These are phyloP conservation scores for Syngnathus scovelli DNA, from an alignment of 2,113 vertebrate genomes.

Conservation along the genomic window DNA sequence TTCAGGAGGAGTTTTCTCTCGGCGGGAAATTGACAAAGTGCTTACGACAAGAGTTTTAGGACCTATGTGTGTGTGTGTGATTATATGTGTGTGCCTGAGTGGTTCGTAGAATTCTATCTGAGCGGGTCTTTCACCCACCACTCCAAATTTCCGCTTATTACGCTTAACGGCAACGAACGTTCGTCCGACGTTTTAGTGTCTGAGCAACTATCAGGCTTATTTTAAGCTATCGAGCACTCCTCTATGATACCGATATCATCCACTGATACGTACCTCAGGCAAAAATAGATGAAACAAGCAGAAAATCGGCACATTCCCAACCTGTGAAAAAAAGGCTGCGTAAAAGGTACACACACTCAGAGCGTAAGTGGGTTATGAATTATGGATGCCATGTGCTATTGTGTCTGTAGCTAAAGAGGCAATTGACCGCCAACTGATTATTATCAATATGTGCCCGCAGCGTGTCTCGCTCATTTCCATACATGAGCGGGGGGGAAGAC, in stretches of 20 bases:
- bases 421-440: conserved; percentile 34
- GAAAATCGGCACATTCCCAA: neutral
- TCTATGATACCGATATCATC: too few species aligned
- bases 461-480: neutral
- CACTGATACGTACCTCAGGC: too few species aligned
- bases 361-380: conserved; percentile 56
- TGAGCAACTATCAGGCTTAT: conserved; percentile 13
- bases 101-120: conserved; percentile 68
- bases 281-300: too few species aligned
- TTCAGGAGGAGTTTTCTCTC: neutral
- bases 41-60: conserved; percentile 49
- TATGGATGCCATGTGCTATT: conserved; percentile 57
- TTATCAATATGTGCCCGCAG: conserved; percentile 20
- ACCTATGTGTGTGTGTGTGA: conserved; percentile 34
- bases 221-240: too few species aligned
- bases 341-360: conserved; percentile 14
- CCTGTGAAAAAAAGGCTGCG: conserved; percentile 3
- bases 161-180: conserved; percentile 43
- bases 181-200: conserved; percentile 31
- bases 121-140: conserved; percentile 56
- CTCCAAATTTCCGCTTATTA: conserved; percentile 64
- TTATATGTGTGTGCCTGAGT: conserved; percentile 26
- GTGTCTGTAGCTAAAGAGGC: conserved; percentile 41
- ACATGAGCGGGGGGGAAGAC: neutral
- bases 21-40: neutral